Base-by-base conservation (phyloP, 2,888 invertebrate species). In the Drosophila mimetica region DNA sequence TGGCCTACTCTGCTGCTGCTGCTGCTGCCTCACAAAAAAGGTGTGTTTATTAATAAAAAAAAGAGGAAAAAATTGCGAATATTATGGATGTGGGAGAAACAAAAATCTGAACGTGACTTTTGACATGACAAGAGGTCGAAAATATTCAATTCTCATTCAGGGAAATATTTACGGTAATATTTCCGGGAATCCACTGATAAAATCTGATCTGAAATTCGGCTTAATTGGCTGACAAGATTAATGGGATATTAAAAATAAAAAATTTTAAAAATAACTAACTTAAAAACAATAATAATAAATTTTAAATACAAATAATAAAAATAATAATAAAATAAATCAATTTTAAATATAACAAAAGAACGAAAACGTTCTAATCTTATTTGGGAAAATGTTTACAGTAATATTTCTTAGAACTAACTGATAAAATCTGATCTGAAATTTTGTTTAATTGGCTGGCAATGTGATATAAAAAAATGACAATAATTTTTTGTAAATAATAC, bases 11-110 rank as follows among this genome's bases (percentile, higher is more conserved):
- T 32, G 72, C 52, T 71, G 71, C 63, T 53, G 34, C 48, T 4
- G 18, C 22, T 32, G 72, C 52, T 71, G 71, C 63, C 63, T 39
- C 48, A 46, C 53, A 61, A 61, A 48, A 67, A 50, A 54, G 70
- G 70, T 61, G 70, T 72, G 70, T 72, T 69, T 69, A 69, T 67
- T 41, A 46, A 44, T 47, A 50, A 69, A 30, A 36, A 20, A 22
- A 30, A 9, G 18, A 54, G 22, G 25, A 42, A 51, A 30, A 46
- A 28, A 20, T 36, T 37, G 11, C 9, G 32, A 42, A 60, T 48
- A n/a, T 20, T 52, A 3, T 20, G 20, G 53, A 71, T 71, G 60
- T 70, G 60, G 69, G 25, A 53, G 67, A 14, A 18, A 16, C 30
- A 9, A 28, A 53, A 54, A 42, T 54, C 16, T 67, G 18, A 50